phyloP scores from a whole-genome alignment of 2,113 vertebrate genomes.

The Bubo blakistoni region DNA sequence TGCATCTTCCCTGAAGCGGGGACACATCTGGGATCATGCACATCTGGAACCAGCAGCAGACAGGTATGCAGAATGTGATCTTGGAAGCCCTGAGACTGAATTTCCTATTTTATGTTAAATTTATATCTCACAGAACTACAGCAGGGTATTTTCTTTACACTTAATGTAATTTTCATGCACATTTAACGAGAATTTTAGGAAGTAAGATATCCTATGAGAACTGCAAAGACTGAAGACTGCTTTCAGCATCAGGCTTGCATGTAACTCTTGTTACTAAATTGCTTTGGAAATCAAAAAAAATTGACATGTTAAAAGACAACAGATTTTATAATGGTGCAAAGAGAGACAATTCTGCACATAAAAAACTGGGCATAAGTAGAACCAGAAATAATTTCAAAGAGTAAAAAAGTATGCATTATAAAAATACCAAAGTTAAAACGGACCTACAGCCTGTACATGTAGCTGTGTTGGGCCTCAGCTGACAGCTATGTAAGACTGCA shows the following conservation, averaged over 20 bases:
- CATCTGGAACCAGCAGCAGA: too few species aligned
- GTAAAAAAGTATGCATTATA: not conserved
- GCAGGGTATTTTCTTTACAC: not conserved
- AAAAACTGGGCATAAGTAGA: not conserved
- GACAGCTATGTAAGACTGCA: not conserved
- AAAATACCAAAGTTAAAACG: not conserved
- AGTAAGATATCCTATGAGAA: not conserved
- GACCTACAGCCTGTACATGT: not conserved
- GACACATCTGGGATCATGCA: not conserved
- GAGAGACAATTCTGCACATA: not conserved
- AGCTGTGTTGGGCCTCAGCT: not conserved
- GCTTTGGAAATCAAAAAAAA: constrained; percentile 51
- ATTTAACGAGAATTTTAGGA: constrained; percentile 2
- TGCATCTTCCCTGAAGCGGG: not conserved
- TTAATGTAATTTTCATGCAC: not conserved
- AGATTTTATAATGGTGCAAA: not conserved
- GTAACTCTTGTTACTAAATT: not conserved
- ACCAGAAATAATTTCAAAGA: not conserved
- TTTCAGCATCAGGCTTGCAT: not conserved
- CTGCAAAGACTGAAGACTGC: not conserved
- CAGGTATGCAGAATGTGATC: not conserved
- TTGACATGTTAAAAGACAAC: constrained; percentile 3
- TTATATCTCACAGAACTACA: not conserved
- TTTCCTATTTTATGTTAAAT: not conserved
- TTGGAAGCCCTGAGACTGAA: not conserved